These are phyloP conservation scores for Phylloscopus collybita DNA, from an alignment of 2,797 vertebrate species.

Conservation along the genomic window DNA sequence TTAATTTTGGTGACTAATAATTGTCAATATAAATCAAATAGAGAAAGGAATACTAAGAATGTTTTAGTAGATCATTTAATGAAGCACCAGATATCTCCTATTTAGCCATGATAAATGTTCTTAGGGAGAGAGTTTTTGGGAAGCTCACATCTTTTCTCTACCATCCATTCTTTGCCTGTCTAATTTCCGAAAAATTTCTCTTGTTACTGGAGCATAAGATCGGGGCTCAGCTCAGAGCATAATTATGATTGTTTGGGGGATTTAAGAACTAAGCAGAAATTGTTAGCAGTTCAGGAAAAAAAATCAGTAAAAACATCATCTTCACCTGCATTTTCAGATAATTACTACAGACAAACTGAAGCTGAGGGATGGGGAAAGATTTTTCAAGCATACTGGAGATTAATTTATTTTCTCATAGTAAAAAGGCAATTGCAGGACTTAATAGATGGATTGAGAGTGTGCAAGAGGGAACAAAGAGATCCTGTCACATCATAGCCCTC, in stretches of 20 bases:
- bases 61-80: neutral
- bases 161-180: neutral
- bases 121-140: neutral
- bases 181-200: neutral
- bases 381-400: neutral
- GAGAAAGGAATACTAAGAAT: neutral
- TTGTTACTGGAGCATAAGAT: neutral
- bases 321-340: neutral
- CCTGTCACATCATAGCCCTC: neutral
- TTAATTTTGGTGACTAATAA: neutral
- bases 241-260: neutral
- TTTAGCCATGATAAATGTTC: neutral
- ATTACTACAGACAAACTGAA: neutral
- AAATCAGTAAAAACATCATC: neutral
- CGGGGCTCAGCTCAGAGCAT: neutral
- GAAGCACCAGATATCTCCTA: neutral
- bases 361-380: neutral
- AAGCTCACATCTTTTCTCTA: neutral
- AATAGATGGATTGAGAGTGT: neutral
- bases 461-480: neutral
- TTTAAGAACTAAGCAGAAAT: neutral
- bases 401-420: neutral
- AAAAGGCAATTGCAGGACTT: neutral
- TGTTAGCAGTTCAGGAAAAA: neutral
- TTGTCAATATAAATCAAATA: neutral